Base-by-base conservation (phyloP, 2,113 vertebrate genomes). In the Hippocampus zosterae region DNA sequence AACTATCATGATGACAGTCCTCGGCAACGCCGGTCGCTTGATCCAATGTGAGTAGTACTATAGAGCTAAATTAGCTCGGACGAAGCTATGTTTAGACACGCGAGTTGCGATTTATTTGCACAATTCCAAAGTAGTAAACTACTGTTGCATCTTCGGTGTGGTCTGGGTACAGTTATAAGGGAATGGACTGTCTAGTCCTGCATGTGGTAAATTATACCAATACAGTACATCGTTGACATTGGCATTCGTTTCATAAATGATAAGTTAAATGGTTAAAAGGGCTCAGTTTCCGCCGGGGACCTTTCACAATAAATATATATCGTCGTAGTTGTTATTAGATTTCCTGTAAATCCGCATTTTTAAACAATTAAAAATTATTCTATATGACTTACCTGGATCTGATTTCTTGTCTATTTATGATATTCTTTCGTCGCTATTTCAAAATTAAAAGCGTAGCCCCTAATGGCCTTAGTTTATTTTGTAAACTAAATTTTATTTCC, bases 1-100 rank as follows among this genome's bases (percentile, higher is more conserved):
- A 29, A 10, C 0, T 25, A 72, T n/a, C 50, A 81, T 66, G 69
- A 92, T 92, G 90, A 78, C 89, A n/a, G 81, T 77, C 9, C 67
- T 91, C 48, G 89, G 88, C 57, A 87, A 84, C 62, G 78, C 84
- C 42, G 75, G 81, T 46, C 89, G 91, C 69, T 44, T 91, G 44
- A 25, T 88, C 8, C 80, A 83, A 55, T 66, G 91, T 92, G 77
- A 92, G 91, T 92, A 48, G 40, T 25, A 25, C 16, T 67, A 40
- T 63, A n/a, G 64, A 48, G 74, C 64, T 70, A 50, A 67, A 19
- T 44, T 64, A 81, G 71, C 72, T 57, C 8, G 0, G 5, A 41
- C 13, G 0, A 27, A 64, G 29, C 56, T 11, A 25, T 3, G 13
- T 29, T 21, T 0, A 3, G 16, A 37, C 6, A 68, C 15, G 27